These are phyloP conservation scores for Cantharis lateralis DNA, from an alignment of 2,888 invertebrate genomes.

Conservation along the genomic window DNA sequence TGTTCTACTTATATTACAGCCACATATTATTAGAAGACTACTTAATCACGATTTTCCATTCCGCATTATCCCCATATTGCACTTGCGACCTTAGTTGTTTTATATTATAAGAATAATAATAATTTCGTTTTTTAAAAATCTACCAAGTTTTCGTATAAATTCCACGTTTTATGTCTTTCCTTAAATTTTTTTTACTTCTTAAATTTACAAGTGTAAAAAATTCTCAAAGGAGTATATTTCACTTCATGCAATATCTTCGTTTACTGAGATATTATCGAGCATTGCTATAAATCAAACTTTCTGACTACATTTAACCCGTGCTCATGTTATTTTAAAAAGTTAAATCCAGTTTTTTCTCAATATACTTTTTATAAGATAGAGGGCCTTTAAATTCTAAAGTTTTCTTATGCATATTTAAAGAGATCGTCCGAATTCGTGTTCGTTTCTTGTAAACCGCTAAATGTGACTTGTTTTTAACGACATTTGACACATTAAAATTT, in stretches of 20 bases:
- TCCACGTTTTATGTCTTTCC: background rate
- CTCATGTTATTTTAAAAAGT: slow-evolving; percentile 28
- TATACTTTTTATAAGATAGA: slow-evolving; percentile 1
- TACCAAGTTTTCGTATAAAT: background rate
- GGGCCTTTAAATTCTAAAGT: background rate
- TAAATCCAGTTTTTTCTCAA: slow-evolving; percentile 20
- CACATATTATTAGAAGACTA: background rate
- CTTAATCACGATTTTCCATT: background rate
- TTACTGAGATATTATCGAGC: slow-evolving; percentile 23
- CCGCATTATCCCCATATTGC: too few species aligned
- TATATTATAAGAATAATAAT: background rate
- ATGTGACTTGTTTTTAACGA: background rate
- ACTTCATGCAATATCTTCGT: slow-evolving; percentile 23
- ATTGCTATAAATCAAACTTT: slow-evolving; percentile 27
- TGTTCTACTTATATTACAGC: background rate
- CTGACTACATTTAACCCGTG: slow-evolving; percentile 27
- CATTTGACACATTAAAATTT: background rate
- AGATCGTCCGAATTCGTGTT: background rate
- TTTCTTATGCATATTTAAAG: background rate
- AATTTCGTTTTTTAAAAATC: background rate
- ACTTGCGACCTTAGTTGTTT: background rate
- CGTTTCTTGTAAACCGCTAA: background rate
- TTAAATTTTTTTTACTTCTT: slow-evolving; percentile 8
- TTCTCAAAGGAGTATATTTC: slow-evolving; percentile 18
- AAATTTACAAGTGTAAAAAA: slow-evolving; percentile 20